Evolutionary conservation across 2,113 vertebrate species (phyloP).

Genomic region (Ailuropoda melanoleuca): DNA sequence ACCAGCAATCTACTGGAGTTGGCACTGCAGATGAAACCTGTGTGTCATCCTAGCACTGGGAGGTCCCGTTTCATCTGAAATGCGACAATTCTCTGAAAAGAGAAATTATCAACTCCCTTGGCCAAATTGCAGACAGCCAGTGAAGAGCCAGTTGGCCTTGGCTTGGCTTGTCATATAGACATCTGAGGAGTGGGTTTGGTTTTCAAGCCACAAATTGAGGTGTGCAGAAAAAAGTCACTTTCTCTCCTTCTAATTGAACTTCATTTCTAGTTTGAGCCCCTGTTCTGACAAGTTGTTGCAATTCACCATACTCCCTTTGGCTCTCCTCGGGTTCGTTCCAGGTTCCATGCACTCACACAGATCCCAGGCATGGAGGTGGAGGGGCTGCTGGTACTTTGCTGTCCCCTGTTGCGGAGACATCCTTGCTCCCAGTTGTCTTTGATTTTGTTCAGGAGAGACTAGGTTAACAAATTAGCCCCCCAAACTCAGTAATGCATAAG

Average conservation of each 20-base stretch:
- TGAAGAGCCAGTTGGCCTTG: slow-evolving; percentile 53
- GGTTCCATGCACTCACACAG: not conserved
- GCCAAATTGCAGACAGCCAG: slow-evolving; percentile 44
- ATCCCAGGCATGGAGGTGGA: not conserved
- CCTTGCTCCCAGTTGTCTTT: not conserved
- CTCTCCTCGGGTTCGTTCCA: not conserved
- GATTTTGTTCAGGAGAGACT: not conserved
- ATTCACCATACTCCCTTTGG: not conserved
- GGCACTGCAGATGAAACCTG: slow-evolving; percentile 27
- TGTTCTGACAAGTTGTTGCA: not conserved
- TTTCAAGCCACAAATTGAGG: slow-evolving; percentile 70
- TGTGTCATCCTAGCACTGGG: slow-evolving; percentile 29
- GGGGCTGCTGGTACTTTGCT: no score
- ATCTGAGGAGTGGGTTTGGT: slow-evolving; percentile 48
- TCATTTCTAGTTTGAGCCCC: slow-evolving; percentile 23
- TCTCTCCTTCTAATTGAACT: slow-evolving; percentile 46
- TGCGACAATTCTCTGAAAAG: slow-evolving; percentile 27
- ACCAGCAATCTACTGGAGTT: slow-evolving; percentile 3
- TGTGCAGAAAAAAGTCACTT: slow-evolving; percentile 57
- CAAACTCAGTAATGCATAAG: not conserved
- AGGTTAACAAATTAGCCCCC: not conserved
- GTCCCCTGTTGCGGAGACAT: not conserved
- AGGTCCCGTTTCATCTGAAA: slow-evolving; percentile 49
- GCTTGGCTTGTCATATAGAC: slow-evolving; percentile 51
- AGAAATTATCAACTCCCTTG: slow-evolving; percentile 43